Conservation (phyloP, 2,797 vertebrate species). For the Tachyglossus aculeatus region DNA sequence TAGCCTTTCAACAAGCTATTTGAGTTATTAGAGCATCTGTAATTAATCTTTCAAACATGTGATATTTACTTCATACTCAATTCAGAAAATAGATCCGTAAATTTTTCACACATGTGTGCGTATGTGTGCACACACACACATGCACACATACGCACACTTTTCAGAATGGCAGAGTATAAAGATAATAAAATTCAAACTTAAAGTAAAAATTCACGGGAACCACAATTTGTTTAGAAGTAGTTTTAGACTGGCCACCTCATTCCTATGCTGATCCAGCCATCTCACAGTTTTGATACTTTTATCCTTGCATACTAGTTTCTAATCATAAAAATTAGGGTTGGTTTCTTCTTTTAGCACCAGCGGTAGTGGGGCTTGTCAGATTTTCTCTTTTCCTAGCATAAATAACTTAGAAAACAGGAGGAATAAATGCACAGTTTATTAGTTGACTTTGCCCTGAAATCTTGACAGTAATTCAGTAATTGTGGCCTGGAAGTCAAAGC, state of each 20-base stretch:
- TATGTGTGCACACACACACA: background rate
- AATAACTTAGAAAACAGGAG: constrained; percentile 29
- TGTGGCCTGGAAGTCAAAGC: constrained; percentile 20
- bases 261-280: background rate
- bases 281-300: background rate
- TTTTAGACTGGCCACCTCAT: background rate
- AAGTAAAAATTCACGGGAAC: constrained; percentile 2
- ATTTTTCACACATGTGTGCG: background rate
- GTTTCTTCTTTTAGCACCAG: constrained; percentile 18
- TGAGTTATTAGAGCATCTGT: background rate
- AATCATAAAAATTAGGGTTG: background rate
- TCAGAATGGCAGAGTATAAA: background rate
- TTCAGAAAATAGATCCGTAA: background rate
- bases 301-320: background rate
- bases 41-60: background rate
- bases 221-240: background rate
- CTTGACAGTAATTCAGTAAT: constrained; percentile 37
- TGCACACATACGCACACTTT: background rate
- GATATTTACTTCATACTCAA: constrained; percentile 1
- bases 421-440: constrained; percentile 5
- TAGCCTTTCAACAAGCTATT: background rate
- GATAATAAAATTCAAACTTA: background rate
- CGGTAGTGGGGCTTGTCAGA: background rate
- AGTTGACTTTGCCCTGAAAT: background rate
- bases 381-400: background rate